Evolutionary conservation across 1,140 invertebrate species (phyloP).

Genomic region (Melitaea cinxia): DNA sequence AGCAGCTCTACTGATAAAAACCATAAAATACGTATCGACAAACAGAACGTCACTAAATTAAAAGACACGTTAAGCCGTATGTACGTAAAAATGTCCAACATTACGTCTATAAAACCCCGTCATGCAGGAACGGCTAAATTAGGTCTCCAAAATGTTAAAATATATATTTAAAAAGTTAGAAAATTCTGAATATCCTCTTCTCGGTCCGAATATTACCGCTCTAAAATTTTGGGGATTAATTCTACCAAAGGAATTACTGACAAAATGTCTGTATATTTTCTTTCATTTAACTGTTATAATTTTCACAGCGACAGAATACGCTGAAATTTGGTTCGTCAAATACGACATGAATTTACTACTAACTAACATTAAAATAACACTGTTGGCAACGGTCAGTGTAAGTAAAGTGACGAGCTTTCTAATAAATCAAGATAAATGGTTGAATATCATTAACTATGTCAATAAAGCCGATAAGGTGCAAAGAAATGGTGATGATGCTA

Average conservation of each 20-base stretch:
- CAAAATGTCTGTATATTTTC: constrained; percentile 55
- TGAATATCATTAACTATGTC: constrained; percentile 62
- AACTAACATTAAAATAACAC: constrained; percentile 68
- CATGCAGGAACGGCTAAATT: neutral
- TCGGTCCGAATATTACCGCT: constrained; percentile 64
- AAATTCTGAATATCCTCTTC: constrained; percentile 53
- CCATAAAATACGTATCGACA: too few species aligned
- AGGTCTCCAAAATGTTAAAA: constrained; percentile 37
- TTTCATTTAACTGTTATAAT: constrained; percentile 58
- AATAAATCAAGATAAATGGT: constrained; percentile 62
- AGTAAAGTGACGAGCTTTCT: constrained; percentile 62
- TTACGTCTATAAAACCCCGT: too few species aligned
- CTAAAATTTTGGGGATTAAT: constrained; percentile 68
- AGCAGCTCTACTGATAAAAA: too few species aligned
- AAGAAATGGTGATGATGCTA: constrained; percentile 38
- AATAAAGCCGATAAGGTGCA: constrained; percentile 54
- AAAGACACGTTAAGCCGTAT: too few species aligned
- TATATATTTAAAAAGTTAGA: constrained; percentile 58
- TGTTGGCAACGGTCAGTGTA: constrained; percentile 64
- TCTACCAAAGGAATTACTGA: constrained; percentile 50
- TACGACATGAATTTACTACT: constrained; percentile 59
- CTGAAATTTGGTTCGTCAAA: constrained; percentile 68
- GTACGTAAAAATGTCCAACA: too few species aligned
- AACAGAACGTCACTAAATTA: too few species aligned
- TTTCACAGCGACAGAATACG: constrained; percentile 61